A percentile compares a stretch with the other conserved stretches of the same genome.
phyloP scores from a whole-genome alignment of 2,888 invertebrate species.

The Balanococcus diminutus region DNA sequence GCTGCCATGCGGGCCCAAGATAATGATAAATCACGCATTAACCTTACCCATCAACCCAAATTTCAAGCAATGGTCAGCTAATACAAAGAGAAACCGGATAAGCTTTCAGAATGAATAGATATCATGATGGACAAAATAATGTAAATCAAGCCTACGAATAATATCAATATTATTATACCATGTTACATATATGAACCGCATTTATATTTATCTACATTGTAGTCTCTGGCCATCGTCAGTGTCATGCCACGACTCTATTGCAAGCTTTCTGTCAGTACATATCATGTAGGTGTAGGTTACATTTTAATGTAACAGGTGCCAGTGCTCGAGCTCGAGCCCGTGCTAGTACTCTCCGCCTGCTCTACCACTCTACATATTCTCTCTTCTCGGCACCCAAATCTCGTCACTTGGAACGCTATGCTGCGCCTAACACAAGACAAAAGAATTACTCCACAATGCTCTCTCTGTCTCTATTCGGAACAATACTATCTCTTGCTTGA shows the following conservation, averaged over 20 bases:
- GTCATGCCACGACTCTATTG: not conserved
- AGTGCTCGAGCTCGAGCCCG: not conserved
- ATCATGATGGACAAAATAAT: slow-evolving; percentile 40
- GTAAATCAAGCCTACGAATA: slow-evolving; percentile 42
- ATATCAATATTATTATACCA: slow-evolving; percentile 38
- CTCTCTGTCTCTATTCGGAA: not conserved
- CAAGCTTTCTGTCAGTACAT: slow-evolving; percentile 31
- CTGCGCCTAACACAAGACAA: slow-evolving; percentile 13
- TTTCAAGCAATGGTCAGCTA: slow-evolving; percentile 35
- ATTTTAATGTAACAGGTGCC: slow-evolving; percentile 39
- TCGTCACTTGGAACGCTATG: not conserved
- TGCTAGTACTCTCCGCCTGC: not conserved
- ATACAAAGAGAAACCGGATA: slow-evolving; percentile 40
- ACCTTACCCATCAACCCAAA: slow-evolving; percentile 40
- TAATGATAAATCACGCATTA: slow-evolving; percentile 32
- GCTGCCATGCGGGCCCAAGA: not conserved
- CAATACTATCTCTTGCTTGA: not conserved
- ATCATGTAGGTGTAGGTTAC: slow-evolving; percentile 35
- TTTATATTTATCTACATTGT: not conserved
- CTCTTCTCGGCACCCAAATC: too few relatives aligned
- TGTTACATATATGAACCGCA: too few relatives aligned
- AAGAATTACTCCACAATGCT: not conserved
- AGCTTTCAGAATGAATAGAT: slow-evolving; percentile 38
- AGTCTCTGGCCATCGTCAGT: not conserved
- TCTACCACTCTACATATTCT: not conserved